Base-by-base conservation (phyloP, 1,140 invertebrate genomes). In the Calephelis nemesis region DNA sequence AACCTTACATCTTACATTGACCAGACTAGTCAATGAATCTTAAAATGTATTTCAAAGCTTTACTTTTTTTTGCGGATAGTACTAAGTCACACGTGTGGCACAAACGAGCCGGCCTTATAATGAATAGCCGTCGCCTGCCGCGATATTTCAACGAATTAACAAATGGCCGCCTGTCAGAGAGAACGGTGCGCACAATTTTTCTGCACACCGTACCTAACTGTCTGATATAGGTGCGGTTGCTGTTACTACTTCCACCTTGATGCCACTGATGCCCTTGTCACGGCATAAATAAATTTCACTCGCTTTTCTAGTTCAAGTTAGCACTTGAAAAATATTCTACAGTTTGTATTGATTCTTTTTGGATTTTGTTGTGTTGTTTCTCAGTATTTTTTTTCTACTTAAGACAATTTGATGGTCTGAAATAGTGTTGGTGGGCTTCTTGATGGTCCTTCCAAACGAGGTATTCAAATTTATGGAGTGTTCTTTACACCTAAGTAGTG, bases 111-210 rank as follows among this genome's bases (percentile, higher is more conserved):
- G 74, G 79, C 81, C 83, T 82, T 82, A 84, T 89, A 89, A 89
- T 86, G 84, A 87, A 89, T 89, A 72, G 82, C 81, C 83, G 85
- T 85, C 87, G 84, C 83, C 81, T 76, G 75, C 76, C 80, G 73
- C 87, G 79, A 87, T 90, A 90, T 89, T 88, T 88, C 86, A 90
- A 77, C 77, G 87, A 83, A 88, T 90, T 90, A 87, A 90, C 88
- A 88, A 90, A 90, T 87, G 85, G 87, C 82, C 74, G 69, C 63
- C 79, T 85, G 86, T 88, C 88, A 77, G 68, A 75, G 75, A 67
- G 74, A 72, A 81, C 81, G 80, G 80, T 79, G 81, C 73, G 76
- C 74, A 75, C 85, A 75, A 90, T 90, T 90, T 90, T 90, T 90
- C 87, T 88, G 87, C 81, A 68, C 79, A 83, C 85, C 78, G 84